Base-by-base conservation (phyloP, 1,140 invertebrate species). In the Cotesia vestalis region DNA sequence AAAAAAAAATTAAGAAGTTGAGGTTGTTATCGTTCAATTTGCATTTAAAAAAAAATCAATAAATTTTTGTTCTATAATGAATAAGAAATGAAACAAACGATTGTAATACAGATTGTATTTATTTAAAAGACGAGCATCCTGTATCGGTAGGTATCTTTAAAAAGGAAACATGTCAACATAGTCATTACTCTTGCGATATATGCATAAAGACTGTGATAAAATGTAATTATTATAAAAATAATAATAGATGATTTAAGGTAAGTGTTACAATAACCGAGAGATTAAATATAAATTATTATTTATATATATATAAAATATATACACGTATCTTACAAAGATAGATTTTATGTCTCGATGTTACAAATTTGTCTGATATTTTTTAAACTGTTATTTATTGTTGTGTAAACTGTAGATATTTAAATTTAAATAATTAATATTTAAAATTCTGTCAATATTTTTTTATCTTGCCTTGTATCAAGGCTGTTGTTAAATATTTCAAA, bases 161-260 rank as follows among this genome's bases (percentile, higher is more conserved):
- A 60, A 63, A 27, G 17, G 53, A 55, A 46, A 46, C 40, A 46
- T 46, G 40, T 46, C 40, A 46, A 11, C 40, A 46, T 46, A 46
- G 40, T 46, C 40, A 46, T 46, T 46, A 46, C 40, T 46, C 40
- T 46, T 46, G 40, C 40, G 40, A 46, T 46, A 46, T 9, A 14
- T 55, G 20, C 70, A 71, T 55, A 66, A 57, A 66, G 51, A 57
- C 34, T 72, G 34, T 17, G 12, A 63, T 53, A 66, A 73, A 68
- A 53, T 73, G 69, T 74, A 63, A 74, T 74, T 67, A 64, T 62
- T 36, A 35, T 38, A 68, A 72, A 72, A 72, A 35, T 12, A 53
- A 73, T 55, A 66, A 63, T 27, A 71, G 60, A 69, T 62, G 62
- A 51, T 70, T 62, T 74, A 74, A 74, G 73, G 73, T 74, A 74